Evolutionary conservation across 2,797 vertebrate species (phyloP).

Genomic region (Cygnus olor): DNA sequence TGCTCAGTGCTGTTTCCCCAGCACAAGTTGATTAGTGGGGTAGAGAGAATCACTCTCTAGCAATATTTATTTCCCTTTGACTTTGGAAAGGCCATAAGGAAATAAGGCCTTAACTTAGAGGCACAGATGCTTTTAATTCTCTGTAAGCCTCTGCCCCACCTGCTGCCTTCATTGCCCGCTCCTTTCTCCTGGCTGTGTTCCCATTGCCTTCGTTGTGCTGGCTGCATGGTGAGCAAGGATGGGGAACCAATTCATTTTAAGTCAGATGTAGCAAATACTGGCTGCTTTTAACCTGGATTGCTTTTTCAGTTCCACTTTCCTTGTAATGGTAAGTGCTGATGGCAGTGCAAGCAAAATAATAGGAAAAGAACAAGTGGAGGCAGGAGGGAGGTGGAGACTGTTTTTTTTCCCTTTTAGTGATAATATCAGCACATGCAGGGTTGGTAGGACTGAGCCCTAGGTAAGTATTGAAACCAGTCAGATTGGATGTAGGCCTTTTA

Average conservation of each 20-base stretch:
- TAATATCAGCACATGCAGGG: background rate
- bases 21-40: background rate
- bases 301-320: slow-evolving; percentile 12
- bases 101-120: background rate
- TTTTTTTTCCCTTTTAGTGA: background rate
- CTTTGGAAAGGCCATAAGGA: background rate
- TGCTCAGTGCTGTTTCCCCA: background rate
- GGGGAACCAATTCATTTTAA: background rate
- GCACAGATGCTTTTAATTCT: slow-evolving; percentile 1
- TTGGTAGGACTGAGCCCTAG: background rate
- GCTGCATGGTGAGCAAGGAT: background rate
- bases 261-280: background rate
- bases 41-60: background rate
- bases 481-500: background rate
- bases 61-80: background rate
- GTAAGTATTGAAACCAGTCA: background rate
- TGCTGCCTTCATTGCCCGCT: background rate
- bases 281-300: background rate
- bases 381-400: background rate
- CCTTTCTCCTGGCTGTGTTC: background rate
- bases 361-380: background rate
- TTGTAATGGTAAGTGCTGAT: background rate
- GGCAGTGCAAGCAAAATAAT: background rate
- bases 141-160: background rate
- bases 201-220: background rate